Base-by-base conservation (phyloP, 2,888 invertebrate genomes). In the Cephus runcator region DNA sequence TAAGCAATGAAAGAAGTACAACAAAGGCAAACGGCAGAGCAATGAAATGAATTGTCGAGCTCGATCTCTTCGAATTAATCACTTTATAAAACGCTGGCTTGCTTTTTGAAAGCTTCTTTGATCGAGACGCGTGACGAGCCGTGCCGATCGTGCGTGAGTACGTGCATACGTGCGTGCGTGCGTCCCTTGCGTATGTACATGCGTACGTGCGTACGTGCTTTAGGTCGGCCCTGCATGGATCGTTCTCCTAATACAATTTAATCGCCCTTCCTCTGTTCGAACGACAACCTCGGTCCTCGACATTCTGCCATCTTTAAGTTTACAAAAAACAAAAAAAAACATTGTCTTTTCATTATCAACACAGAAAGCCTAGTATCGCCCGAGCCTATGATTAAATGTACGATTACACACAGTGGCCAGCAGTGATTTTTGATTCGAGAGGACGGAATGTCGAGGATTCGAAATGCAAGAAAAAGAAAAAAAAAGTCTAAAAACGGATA, bases 201-300 rank as follows among this genome's bases (percentile, higher is more conserved):
- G 33, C 71, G 33, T 34, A 71, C 83, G 84, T 86, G 87, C 84
- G 85, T 86, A 86, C 84, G 87, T 89, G 88, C 87, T 89, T 88
- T 87, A 89, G 89, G 88, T 90, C 89, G 90, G 90, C 88, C 90
- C 90, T 90, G 90, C 90, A 90, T 90, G 90, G 90, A 90, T 90
- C 87, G 85, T 76, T 78, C 76, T 73, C 34, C 71, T 71, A 23
- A 23, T 71, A 56, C 15, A 56, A 56, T 56, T 56, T 23, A 56
- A 56, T 23, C 40, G 40, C 40, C 40, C 40, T 56, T 56, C 40
- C 40, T 56, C 15, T 56, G 40, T 56, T 56, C 23, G 40, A 56
- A 23, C 40, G 40, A 23, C 40, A 56, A 56, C 23, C 40, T 56
- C 40, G 40, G 9, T 56, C 23, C 40, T 56, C 40, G 40, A 56